Base-by-base conservation (phyloP, 2,113 vertebrate genomes). In the Pseudorectes ferrugineus region DNA sequence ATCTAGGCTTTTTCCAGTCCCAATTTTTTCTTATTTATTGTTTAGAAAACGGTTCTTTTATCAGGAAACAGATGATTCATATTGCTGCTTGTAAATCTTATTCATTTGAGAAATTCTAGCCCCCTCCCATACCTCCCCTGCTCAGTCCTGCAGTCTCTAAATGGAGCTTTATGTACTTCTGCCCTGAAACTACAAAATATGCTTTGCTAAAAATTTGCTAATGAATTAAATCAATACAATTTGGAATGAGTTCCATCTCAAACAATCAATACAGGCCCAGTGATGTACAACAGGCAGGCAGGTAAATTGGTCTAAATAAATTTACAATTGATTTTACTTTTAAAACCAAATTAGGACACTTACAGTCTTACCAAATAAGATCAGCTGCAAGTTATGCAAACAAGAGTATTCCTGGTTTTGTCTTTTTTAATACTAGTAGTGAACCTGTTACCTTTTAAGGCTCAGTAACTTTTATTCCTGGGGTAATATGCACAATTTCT, bases 301-400 rank as follows among this genome's bases (percentile, higher is more conserved):
- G 82, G 96, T 96, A 97, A 97, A 95, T 96, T 97, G 97, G 91
- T 95, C 95, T 97, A 97, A 98, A 98, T 98, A 98, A 98, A 97
- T 97, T 97, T 97, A 96, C 96, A 96, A 98, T 98, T 96, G 94
- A 98, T 97, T 97, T 97, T 96, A 92, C 89, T 96, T 97, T 97
- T 88, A 93, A 97, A 98, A 98, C 95, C 92, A 95, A 97, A 98
- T 98, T 97, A 98, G 91, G 62, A 92, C 93, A 94, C 97, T 62
- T 97, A 96, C 91, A 94, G 92, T 86, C 87, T 92, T 91, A 68
- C 70, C 46, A 68, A 85, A 96, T 82, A 86, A 90, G 73, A 96
- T 84, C 77, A 95, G n/a, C 67, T 92, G 63, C 82, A 94, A 87
- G 38, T 84, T 92, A 88, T 52, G 75, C 78, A 94, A 96, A 92